Evolutionary conservation across 2,797 vertebrate species (phyloP), one percentile per base, ranked within the genome.

Genomic region (Perodicticus potto): DNA sequence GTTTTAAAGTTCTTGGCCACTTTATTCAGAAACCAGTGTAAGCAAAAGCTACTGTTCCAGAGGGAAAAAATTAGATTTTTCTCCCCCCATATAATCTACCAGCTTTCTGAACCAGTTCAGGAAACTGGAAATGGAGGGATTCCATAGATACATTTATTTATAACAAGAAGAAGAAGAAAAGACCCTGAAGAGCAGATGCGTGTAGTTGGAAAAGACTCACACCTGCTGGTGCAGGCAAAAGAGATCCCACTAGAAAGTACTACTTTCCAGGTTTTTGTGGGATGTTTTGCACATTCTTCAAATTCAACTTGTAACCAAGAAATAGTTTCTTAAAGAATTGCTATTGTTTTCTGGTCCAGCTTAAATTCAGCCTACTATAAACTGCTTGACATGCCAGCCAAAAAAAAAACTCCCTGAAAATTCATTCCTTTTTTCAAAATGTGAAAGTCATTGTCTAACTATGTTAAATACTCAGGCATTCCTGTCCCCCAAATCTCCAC

Each of bases 261-360:
- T 1, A 10, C 20, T 77, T 77, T 67, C 80, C 69, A 88, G 82
- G 84, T 32, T 92, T 90, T 45, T 70, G 92, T 86, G 84, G 96
- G 53, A 74, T 86, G 72, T 94, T 94, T 72, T 94, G 82, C 53
- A 95, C 97, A 98, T 97, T 98, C 96, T 96, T 97, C 49, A 96
- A 83, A 96, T 98, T 97, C 96, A 97, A 5, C 91, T 81, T 40
- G 0, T 40, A 74, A 85, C 80, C 93, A 88, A 97, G 91, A 94
- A 97, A 95, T 89, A 57, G n/a, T 90, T 97, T 93, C 94, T 81
- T 86, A 81, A 97, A 96, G 92, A 94, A 95, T 84, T 63, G 45
- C 78, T 88, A 92, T 94, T 92, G 96, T 97, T 77, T 61, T 10
- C 86, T 45, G 90, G 96, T 86, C 45, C 80, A 70, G 83, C 76